Percentiles rank a stretch among this genome's conserved stretches.
These are phyloP conservation scores for Siniperca scherzeri DNA, from an alignment of 2,797 vertebrate genomes.

Conservation along the genomic window DNA sequence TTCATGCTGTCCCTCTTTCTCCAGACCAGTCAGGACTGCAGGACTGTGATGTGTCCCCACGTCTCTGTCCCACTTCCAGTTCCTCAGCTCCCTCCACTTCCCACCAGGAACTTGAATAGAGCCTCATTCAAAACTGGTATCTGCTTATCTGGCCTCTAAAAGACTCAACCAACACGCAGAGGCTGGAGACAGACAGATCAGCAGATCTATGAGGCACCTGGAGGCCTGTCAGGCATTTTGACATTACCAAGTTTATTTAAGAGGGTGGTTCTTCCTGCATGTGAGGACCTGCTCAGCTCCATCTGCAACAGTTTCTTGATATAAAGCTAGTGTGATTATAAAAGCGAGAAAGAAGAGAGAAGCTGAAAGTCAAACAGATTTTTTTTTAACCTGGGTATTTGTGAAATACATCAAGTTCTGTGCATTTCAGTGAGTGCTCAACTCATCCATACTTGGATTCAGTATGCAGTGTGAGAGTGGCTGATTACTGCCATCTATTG, in stretches of 20 bases:
- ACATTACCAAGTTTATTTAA: conserved; percentile 28
- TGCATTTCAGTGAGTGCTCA: background rate
- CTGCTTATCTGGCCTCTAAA: conserved; percentile 58
- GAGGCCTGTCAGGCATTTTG: conserved; percentile 28
- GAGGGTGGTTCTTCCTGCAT: conserved; percentile 27
- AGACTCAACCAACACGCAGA: conserved; percentile 26
- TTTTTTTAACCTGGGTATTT: background rate
- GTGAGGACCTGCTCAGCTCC: conserved; percentile 25
- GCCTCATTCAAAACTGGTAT: conserved; percentile 62
- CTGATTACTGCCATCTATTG: conserved; percentile 73
- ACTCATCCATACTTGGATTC: background rate
- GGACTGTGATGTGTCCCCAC: conserved; percentile 51
- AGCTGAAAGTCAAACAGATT: background rate
- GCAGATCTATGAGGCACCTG: conserved; percentile 43
- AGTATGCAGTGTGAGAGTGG: background rate
- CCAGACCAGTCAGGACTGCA: conserved; percentile 53
- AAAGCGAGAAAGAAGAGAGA: background rate
- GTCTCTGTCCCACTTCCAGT: conserved; percentile 69
- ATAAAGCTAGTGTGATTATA: background rate
- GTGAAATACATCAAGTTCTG: conserved; percentile 19
- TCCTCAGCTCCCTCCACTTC: conserved; percentile 51
- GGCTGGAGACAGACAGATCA: conserved; percentile 33
- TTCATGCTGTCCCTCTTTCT: conserved; percentile 55
- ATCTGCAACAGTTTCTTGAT: conserved; percentile 27
- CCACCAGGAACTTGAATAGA: conserved; percentile 62